Evolutionary conservation across 92 coral and sea anemone species (phyloP), one percentile per base, ranked within the genome.

Genomic region (Anthopleura xanthogrammica): DNA sequence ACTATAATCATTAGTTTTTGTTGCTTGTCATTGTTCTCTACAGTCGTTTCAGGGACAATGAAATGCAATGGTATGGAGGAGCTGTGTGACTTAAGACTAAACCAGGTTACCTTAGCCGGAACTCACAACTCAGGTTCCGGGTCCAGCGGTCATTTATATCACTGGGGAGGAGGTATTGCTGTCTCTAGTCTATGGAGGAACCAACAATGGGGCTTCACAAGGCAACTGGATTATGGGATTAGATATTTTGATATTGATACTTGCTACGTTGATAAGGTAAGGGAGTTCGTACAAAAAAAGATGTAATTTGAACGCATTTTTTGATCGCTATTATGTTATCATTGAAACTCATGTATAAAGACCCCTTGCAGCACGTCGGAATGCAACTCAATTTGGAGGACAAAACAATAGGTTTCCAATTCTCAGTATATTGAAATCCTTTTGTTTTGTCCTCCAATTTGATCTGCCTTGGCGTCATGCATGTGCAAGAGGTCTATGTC

Each of bases 81-180:
- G 36, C 81, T 88, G 14, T 88, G 91, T 48, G 81, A 88, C 19
- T 56, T 88, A 55, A 76, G 81, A 22, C 62, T 88, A 41, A 78
- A 88, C 84, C 85, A 88, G 79, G 81, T 88, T 20, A 88, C 91
- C 29, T 73, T 66, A 72, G 88, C 91, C 22, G 91, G 88, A 3
- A 88, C 88, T 52, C 91, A 87, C 72, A 88, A 88, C 68, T 86
- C 91, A 12, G 91, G 91, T 40, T 83, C 91, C 43, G 91, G 91
- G 41, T 78, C 79, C 75, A 80, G 84, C 80, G 91, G 88, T 8
- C 42, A 76, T 11, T 54, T 88, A 16, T 66, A 79, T 41, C 83
- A 77, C 88, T 83, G 90, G 88, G 83, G 90, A 52, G 87, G 87
- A 8, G 82, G 74, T 16, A 17, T 39, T 17, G 87, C 81, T 5